Conservation (phyloP, 2,797 vertebrate genomes). For the Poeciliopsis infans region DNA sequence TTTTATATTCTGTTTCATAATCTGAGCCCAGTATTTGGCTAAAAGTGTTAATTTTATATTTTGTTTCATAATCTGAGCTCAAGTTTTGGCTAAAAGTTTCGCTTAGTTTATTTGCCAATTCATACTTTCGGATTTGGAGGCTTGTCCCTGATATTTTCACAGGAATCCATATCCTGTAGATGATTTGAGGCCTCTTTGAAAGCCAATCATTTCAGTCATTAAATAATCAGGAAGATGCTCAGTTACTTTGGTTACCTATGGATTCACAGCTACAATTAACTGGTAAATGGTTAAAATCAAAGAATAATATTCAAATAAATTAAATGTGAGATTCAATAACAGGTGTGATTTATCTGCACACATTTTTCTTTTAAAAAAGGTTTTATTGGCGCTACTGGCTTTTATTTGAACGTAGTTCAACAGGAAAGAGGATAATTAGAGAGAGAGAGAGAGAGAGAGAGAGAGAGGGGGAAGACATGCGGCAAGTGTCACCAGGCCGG, state of each 20-base stretch:
- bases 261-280: neutral
- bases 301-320: neutral
- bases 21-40: too few species aligned
- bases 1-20: neutral
- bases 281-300: neutral
- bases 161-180: neutral
- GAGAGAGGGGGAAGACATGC: too few species aligned
- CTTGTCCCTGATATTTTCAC: neutral
- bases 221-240: neutral
- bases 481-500: too few species aligned
- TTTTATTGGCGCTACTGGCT: too few species aligned
- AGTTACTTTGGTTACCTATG: neutral
- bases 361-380: neutral
- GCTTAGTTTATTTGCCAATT: neutral
- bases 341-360: neutral
- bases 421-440: too few species aligned
- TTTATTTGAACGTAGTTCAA: too few species aligned
- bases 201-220: neutral
- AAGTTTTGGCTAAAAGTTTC: neutral
- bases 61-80: neutral
- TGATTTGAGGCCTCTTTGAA: neutral
- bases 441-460: too few species aligned
- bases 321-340: neutral
- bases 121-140: neutral
- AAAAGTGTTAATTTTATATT: neutral